These are phyloP conservation scores for Cuniculus paca DNA, from an alignment of 2,797 vertebrate genomes.

Conservation along the genomic window DNA sequence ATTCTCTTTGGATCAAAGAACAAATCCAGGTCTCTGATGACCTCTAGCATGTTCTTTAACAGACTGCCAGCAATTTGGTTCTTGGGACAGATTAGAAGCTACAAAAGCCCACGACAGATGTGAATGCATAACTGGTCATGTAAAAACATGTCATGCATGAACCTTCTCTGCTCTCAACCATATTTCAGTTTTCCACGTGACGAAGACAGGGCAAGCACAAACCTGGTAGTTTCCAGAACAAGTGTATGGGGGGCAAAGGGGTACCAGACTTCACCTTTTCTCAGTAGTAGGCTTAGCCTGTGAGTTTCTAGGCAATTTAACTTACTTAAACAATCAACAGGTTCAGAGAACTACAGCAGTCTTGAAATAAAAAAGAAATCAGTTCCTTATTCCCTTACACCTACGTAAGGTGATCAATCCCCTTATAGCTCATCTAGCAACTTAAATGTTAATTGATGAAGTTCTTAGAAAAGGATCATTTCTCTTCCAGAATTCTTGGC, in stretches of 20 bases:
- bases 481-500: not conserved
- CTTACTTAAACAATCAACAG: not conserved
- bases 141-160: constrained; percentile 40
- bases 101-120: not conserved
- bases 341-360: not conserved
- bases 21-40: not conserved
- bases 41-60: not conserved
- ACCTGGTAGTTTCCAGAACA: constrained; percentile 32
- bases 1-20: constrained; percentile 54
- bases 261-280: not conserved
- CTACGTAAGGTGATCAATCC: not conserved
- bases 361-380: not conserved
- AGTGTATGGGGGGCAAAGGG: not conserved
- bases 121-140: not conserved
- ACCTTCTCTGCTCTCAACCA: constrained; percentile 8
- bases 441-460: not conserved
- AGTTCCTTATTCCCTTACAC: too few species aligned
- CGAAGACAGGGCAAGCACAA: not conserved
- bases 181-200: constrained; percentile 3
- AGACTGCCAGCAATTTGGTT: not conserved
- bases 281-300: not conserved
- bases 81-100: not conserved
- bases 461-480: not conserved
- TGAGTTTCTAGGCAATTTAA: not conserved
- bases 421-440: not conserved